Base-by-base conservation (phyloP, 2,797 vertebrate genomes). In the Gymnodraco acuticeps region DNA sequence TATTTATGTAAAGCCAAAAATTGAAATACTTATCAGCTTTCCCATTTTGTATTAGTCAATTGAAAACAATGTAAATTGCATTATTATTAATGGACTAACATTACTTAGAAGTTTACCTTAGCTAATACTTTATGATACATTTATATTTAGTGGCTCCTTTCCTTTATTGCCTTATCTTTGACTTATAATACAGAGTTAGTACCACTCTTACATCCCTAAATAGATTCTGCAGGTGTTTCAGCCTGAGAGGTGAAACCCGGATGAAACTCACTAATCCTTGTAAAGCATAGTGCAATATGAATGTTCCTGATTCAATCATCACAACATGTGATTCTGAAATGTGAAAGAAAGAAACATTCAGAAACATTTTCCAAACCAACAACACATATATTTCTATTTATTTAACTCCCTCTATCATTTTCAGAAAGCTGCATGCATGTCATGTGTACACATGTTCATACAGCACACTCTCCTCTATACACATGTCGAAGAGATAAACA, bases 401-500 rank as follows among this genome's bases (percentile, higher is more conserved):
- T 10, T 6, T 53, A 10, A 23, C 19, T 52, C 23, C 2, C 17
- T 17, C 14, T 14, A 5, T 23, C 33, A 52, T 47, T 52, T 15
- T 31, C 5, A 10, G 17, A 41, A 13, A 10, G n/a, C 47, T 15
- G 7, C n/a, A 19, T 52, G 38, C 51, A 33, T 56, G 10, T 9
- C 19, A 14, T 38, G 50, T n/a, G 45, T 48, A 51, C 14, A 48
- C 51, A 11, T 3, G 6, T 45, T 62, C 11, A 48, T 50, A 48
- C 17, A 67, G 9, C 23, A 19, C 23, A 33, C 15, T 14, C 31
- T 23, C 14, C 53, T 46, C 17, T 4, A 41, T 42, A 53, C 53
- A 50, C 16, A 31, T 61, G 52, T 61, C 67, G 51, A 48, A 33
- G 65, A 64, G 75, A 70, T 67, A 54, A 73, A 72, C 53, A n/a